Evolutionary conservation across 1,140 invertebrate genomes (phyloP), one percentile per base, ranked within the genome.

Genomic region (Drosophila aff.): DNA sequence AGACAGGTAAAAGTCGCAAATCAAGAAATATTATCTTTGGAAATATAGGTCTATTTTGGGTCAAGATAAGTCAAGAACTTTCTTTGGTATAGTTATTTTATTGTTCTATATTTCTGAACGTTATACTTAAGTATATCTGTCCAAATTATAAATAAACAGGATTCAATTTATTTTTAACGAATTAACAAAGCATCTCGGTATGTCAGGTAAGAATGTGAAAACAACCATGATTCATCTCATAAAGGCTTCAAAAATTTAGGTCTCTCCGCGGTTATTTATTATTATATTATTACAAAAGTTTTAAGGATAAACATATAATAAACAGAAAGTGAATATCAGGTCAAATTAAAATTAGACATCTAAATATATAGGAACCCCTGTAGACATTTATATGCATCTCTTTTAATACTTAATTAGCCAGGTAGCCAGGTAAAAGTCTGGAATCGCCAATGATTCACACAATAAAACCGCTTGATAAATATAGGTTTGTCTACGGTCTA

Each of bases 381-480:
- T 2, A 11, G 18, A 21, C 43, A 21, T 46, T 46, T 46, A 15
- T 46, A 21, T 46, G 23, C 13, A 46, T 15, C 23, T 49, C 4
- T 28, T 31, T 31, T 50, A 31, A 31, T 6, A 28, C 4, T 4
- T 55, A 38, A 55, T 55, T 23, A 23, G 38, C 18, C 23, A 23
- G 18, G 18, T 38, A 38, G 33, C 33, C 33, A 0, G 33, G 13
- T 18, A 38, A 43, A 41, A 21, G 26, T 67, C n/a, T 33, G 49
- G 36, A 26, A 41, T 50, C 31, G 15, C 36, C 28, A 21, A 31
- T 61, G 53, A 67, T 28, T 68, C 63, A 71, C 31, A 43, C 43
- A 50, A 58, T 41, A 41, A 57, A 26, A 50, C 38, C 18, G 46
- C 26, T 36, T 11, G 33, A 47, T 52, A 18, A 13, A 41, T 59